Conservation (phyloP, 1,140 invertebrate genomes). For the Penaeus chinensis region DNA sequence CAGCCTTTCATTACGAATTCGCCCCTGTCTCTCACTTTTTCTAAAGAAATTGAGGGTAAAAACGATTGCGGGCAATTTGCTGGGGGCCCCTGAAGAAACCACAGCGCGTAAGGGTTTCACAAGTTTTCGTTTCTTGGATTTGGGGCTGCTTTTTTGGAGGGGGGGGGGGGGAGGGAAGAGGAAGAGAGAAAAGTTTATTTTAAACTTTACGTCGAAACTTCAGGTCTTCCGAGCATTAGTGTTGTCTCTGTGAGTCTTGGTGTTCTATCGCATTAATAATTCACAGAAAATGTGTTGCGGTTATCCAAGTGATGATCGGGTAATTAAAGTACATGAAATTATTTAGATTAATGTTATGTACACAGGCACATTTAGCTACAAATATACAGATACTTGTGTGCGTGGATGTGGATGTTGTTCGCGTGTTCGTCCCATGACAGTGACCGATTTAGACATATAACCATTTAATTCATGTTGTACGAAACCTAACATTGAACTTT, state of each 20-base stretch:
- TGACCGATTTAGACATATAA: too few species aligned
- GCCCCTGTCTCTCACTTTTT: conserved; percentile 58
- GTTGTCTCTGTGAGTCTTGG: background rate
- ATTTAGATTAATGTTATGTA: background rate
- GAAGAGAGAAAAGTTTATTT: background rate
- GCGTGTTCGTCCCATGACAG: too few species aligned
- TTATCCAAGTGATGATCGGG: too few species aligned
- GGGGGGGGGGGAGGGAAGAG: background rate
- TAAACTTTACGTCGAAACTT: background rate
- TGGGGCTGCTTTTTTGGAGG: background rate
- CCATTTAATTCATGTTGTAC: too few species aligned
- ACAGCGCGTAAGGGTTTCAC: conserved; percentile 28
- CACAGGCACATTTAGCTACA: background rate
- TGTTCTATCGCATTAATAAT: background rate
- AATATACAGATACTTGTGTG: background rate
- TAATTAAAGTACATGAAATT: background rate
- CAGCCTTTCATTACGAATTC: conserved; percentile 60
- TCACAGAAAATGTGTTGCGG: too few species aligned
- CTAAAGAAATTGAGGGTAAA: conserved; percentile 62
- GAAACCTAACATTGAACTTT: too few species aligned
- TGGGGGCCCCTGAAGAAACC: conserved; percentile 40
- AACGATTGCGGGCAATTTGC: conserved; percentile 60
- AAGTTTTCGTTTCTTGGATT: conserved; percentile 19
- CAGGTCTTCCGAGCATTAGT: background rate
- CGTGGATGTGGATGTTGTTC: too few species aligned